Base-by-base conservation (phyloP, 2,113 vertebrate species). In the Mormyrus iriodes region DNA sequence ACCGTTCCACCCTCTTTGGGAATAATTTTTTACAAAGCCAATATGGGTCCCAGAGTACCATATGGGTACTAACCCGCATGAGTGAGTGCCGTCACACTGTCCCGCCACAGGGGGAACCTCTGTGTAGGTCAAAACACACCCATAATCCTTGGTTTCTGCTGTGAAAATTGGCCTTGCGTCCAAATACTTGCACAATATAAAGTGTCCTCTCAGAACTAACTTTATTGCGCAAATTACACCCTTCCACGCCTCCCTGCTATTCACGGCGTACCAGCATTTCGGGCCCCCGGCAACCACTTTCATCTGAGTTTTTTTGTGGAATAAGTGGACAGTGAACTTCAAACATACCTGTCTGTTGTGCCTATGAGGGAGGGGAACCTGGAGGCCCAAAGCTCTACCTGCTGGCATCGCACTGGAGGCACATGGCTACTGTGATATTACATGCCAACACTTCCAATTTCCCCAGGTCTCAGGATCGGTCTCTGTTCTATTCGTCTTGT, bases 261-360 rank as follows among this genome's bases (percentile, higher is more conserved):
- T 93, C 92, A 92, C 90, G 84, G 55, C 39, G 90, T 6, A 69
- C 69, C 89, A 92, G 93, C 92, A 93, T 95, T 93, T 93, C 91
- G 91, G 88, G 91, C 94, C 93, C 87, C 88, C 58, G 91, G 94
- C 93, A 88, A 92, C 89, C 48, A 90, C 92, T 95, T 96, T 95
- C 91, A 95, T 94, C 93, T 93, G 90, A 51, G 93, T 69, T 84
- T n/a, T 48, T 88, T 90, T 92, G 93, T 86, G 89, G 91, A 93
- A 93, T 91, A 93, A 93, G 61, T 69, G 84, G 85, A 91, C 35
- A 90, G 90, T 87, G 88, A 90, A 93, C 94, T 95, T 91, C 93
- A 95, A 95, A 95, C 92, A 88, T 90, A 52, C 87, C 51, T 90
- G 90, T 88, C 91, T 91, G 52, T 89, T 91, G 83, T 52, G 46